Evolutionary conservation across 2,113 vertebrate species (phyloP), one percentile per base, ranked within the genome.

Genomic region (Ctenodactylus gundi): DNA sequence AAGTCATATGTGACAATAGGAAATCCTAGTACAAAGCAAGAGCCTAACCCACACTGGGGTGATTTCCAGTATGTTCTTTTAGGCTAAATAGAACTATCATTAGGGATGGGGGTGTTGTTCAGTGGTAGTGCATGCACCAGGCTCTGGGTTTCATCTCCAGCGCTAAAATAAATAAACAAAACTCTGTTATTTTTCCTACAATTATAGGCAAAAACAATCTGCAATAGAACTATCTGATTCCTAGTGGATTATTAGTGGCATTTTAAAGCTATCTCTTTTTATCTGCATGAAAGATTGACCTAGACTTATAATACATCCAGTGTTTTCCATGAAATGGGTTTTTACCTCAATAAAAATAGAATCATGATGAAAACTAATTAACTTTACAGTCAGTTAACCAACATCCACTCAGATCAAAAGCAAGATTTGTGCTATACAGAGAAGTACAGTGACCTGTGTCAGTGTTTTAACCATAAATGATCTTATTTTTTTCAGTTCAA

Each of bases 341-440:
- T 73, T 85, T 84, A 89, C 10, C 11, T 55, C 41, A 95, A 21
- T 73, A 72, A 87, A 85, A 93, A 84, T 20, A 83, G 20, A 80
- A 78, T 80, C 68, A 73, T 34, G 15, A 49, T 51, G 14, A 46
- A 76, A 95, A 76, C 3, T 13, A 70, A 90, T 70, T 64, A 3
- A 83, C 68, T 89, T 89, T 53, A 87, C 39, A 75, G 10, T 73
- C 15, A 75, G 73, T 67, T 64, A 86, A 58, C 44, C 39, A 94
- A 67, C 60, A 87, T 70, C 25, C 6, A 70, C 3, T 34, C 15
- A 58, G 31, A 73, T 44, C 70, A 36, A 82, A 96, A 73, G 13
- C 34, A 83, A 17, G 36, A 29, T 39, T 46, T 67, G 36, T 39
- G 36, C 41, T 84, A 25, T 25, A 67, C 11, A 82, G 46, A 6